A percentile compares a stretch with the other conserved stretches of the same genome.
Evolutionary conservation across 2,797 vertebrate species (phyloP).

Genomic region (Hipposideros larvatus): DNA sequence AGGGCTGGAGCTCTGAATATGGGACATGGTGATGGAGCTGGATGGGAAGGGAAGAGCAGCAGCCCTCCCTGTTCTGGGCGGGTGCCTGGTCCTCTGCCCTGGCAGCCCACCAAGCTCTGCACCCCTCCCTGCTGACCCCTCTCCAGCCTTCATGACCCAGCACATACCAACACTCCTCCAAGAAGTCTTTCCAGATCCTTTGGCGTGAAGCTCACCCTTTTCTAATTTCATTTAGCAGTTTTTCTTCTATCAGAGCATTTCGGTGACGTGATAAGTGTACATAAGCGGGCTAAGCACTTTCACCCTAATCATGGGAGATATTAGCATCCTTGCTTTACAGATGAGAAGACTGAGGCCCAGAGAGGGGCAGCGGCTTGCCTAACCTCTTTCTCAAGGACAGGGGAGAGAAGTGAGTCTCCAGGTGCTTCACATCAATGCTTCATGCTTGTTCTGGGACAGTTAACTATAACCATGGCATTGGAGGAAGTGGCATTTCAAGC

Average conservation of each 20-base stretch:
- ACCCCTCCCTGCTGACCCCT: not conserved
- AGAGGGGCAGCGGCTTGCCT: not conserved
- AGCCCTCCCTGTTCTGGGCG: not conserved
- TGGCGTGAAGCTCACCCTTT: not conserved
- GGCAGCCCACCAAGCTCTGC: not conserved
- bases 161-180: not conserved
- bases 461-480: not conserved
- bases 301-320: not conserved
- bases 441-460: not conserved
- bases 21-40: not conserved
- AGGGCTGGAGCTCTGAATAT: not conserved
- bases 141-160: not conserved
- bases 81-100: not conserved
- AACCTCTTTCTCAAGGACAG: not conserved
- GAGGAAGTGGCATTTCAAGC: not conserved
- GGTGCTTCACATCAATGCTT: not conserved
- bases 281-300: not conserved
- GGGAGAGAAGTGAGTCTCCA: not conserved
- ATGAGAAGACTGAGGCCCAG: not conserved
- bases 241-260: constrained; percentile 19
- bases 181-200: not conserved
- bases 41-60: not conserved
- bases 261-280: not conserved
- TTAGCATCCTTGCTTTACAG: not conserved
- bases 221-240: not conserved